Percentiles rank a stretch among this genome's conserved stretches.
Evolutionary conservation across 2,888 invertebrate species (phyloP).

Genomic region (Orchesella flavescens): DNA sequence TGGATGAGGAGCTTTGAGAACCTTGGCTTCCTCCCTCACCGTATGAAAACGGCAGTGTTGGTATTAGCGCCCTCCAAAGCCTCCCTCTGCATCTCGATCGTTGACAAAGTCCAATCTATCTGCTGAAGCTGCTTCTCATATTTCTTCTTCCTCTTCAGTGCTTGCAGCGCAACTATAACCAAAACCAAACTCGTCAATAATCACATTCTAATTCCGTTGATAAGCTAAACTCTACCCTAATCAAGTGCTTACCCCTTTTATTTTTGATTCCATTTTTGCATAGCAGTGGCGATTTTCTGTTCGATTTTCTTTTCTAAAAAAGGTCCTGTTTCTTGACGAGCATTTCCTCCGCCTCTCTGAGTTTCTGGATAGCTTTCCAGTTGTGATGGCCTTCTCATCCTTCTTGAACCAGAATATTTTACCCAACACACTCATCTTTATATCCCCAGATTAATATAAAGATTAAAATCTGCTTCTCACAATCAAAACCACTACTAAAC

Average conservation of each 20-base stretch:
- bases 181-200: too few relatives aligned
- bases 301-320: slow-evolving; percentile 97
- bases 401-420: slow-evolving; percentile 93
- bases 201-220: too few relatives aligned
- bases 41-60: slow-evolving; percentile 97
- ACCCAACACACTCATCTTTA: slow-evolving; percentile 94
- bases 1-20: slow-evolving; percentile 96
- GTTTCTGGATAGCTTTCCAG: slow-evolving; percentile 98
- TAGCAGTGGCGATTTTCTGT: slow-evolving; percentile 87
- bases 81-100: slow-evolving; percentile 97
- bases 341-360: slow-evolving; percentile 97
- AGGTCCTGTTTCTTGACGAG: slow-evolving; percentile 96
- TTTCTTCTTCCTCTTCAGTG: slow-evolving; percentile 96
- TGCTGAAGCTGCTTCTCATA: slow-evolving; percentile 97
- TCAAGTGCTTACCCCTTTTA: slow-evolving; percentile 84
- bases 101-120: slow-evolving; percentile 97
- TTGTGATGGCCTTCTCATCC: slow-evolving; percentile 87
- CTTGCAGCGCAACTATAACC: slow-evolving; percentile 94
- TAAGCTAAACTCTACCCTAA: slow-evolving; percentile 50
- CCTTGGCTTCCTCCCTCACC: slow-evolving; percentile 96
- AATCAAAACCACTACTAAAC: too few relatives aligned
- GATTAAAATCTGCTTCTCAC: too few relatives aligned
- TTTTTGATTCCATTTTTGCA: slow-evolving; percentile 96
- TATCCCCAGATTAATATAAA: too few relatives aligned
- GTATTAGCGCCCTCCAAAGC: slow-evolving; percentile 98